A percentile compares a stretch with the other conserved stretches of the same genome.
phyloP scores from a whole-genome alignment of 2,888 invertebrate genomes.

The Hypsopygia costalis region DNA sequence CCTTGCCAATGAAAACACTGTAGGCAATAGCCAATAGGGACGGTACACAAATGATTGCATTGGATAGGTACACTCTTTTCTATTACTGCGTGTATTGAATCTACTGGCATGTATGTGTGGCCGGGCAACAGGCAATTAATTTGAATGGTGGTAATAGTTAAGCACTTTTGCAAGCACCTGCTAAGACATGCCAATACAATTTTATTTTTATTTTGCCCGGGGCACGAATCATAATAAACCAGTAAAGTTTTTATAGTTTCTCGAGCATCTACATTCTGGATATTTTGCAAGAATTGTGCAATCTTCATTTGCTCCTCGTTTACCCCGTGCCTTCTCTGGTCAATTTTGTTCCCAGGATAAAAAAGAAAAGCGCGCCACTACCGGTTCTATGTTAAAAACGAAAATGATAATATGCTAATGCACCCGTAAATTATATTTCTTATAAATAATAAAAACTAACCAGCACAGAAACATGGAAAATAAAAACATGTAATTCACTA shows the following conservation, averaged over 20 bases:
- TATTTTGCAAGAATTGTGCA: constrained; percentile 3
- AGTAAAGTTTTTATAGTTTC: not conserved
- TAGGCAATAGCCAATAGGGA: constrained; percentile 8
- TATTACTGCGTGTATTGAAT: constrained; percentile 3
- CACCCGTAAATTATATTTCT: no score
- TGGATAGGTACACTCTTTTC: constrained; percentile 4
- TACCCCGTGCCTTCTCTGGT: not conserved
- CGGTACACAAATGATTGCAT: constrained; percentile 7
- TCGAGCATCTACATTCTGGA: not conserved
- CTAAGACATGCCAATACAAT: no score
- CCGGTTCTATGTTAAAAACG: no score
- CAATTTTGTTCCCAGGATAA: no score
- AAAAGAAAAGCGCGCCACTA: no score
- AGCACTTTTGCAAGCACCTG: no score
- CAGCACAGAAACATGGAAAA: no score
- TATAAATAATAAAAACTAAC: no score
- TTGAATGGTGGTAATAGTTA: not conserved
- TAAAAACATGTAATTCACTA: no score
- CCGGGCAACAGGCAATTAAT: constrained; percentile 7
- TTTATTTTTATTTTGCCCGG: not conserved
- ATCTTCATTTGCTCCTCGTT: constrained; percentile 7
- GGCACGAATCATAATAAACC: no score
- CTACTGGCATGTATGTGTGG: constrained; percentile 8
- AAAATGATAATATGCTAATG: no score
- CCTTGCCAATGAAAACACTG: constrained; percentile 1